phyloP scores from a whole-genome alignment of 92 coral and sea anemone genomes.

The Blastomussa wellsi region DNA sequence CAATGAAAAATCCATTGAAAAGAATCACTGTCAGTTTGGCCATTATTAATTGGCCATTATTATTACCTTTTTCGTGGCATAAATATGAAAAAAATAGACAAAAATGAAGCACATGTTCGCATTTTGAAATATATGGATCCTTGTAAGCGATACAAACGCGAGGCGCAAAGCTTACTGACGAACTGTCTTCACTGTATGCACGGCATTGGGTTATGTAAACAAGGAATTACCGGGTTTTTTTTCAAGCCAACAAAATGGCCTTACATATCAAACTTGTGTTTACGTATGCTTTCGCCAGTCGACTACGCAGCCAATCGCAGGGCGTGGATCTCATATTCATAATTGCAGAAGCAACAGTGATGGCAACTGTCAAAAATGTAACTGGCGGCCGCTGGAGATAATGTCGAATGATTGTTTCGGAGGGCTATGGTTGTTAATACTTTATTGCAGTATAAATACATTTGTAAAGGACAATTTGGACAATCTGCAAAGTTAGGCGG shows the following conservation, averaged over 20 bases:
- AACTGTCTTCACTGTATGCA: background rate
- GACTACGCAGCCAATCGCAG: background rate
- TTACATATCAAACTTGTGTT: background rate
- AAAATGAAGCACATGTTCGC: too few relatives aligned
- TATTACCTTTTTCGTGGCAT: too few relatives aligned
- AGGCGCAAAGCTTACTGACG: too few relatives aligned
- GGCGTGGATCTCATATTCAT: too few relatives aligned
- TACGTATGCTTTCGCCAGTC: background rate
- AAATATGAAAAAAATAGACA: too few relatives aligned
- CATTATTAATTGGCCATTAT: too few relatives aligned
- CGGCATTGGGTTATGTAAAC: background rate
- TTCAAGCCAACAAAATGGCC: background rate
- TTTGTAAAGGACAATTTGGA: background rate
- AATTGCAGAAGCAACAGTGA: too few relatives aligned
- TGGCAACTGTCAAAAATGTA: background rate
- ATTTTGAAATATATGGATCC: too few relatives aligned
- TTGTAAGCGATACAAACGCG: too few relatives aligned
- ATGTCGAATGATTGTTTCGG: background rate
- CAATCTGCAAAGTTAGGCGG: background rate
- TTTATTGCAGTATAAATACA: background rate
- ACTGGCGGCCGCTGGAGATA: background rate
- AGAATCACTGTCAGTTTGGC: too few relatives aligned
- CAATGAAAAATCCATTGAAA: too few relatives aligned
- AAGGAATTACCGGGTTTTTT: background rate
- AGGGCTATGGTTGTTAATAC: background rate